Evolutionary conservation across 2,888 invertebrate species (phyloP), one percentile per base, ranked within the genome.

Genomic region (Tipula lateralis): DNA sequence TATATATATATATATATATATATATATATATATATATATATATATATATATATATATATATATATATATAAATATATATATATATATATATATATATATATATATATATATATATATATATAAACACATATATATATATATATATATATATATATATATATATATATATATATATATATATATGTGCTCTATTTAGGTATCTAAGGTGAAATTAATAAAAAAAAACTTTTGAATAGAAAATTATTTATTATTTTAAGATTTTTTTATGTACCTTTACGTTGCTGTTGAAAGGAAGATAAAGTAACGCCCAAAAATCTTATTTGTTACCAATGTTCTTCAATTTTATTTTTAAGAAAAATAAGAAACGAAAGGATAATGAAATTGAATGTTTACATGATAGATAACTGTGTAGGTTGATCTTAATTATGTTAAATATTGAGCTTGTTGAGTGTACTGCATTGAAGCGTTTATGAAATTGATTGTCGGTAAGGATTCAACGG

Each of bases 221-320:
- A 66, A 66, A 66, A 66, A 66, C 66, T 66, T 66, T 66, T 66
- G 66, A 66, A 66, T 66, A 66, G 66, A 66, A 66, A 66, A 66
- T 66, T 66, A 24, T 66, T 66, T 66, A 66, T 66, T 66, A 66
- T 66, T 66, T 66, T 66, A 66, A 66, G 66, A 66, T 66, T 66
- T 66, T 66, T 9, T 24, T 66, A 9, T 24, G 9, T 66, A 66
- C 66, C 66, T 66, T 24, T 24, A 66, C 24, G 66, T 24, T 24
- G 66, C 24, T 66, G 66, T 66, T 66, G 66, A 24, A 9, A 66
- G 66, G 66, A 66, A 66, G 66, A 24, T 13, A 19, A 39, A 66
- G 66, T 24, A 66, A 66, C 66, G 66, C 66, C 66, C 66, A 19
- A 66, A 66, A 66, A 66, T 66, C 66, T 66, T 44, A 44, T 44